phyloP scores from a whole-genome alignment of 2,797 vertebrate genomes.

The Netta rufina region DNA sequence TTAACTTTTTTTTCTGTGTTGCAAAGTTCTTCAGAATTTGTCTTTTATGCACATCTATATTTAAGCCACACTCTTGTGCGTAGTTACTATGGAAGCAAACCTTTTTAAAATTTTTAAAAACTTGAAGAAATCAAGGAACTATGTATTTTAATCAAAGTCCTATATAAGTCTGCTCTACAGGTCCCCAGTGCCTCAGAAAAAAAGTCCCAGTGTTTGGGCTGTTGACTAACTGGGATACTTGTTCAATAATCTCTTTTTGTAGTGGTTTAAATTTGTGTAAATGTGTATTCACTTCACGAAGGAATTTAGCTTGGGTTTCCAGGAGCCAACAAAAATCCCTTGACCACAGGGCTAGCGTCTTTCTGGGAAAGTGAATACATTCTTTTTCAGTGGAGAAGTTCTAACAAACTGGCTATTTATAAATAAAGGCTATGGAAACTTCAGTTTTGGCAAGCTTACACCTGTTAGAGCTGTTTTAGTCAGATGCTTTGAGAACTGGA shows the following conservation, averaged over 20 bases:
- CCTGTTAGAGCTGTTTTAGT: neutral
- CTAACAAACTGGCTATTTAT: conserved; percentile 23
- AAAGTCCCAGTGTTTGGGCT: neutral
- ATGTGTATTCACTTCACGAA: neutral
- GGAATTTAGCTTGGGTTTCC: conserved; percentile 10
- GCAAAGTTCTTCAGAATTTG: neutral
- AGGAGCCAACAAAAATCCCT: neutral
- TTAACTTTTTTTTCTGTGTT: neutral
- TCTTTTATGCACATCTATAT: neutral
- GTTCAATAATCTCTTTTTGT: neutral
- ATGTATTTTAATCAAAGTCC: neutral
- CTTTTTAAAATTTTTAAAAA: neutral
- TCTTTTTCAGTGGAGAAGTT: conserved; percentile 16
- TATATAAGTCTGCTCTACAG: neutral
- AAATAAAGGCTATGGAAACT: neutral
- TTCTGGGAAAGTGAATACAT: conserved; percentile 25
- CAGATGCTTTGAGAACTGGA: neutral
- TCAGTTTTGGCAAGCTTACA: neutral
- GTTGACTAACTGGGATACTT: neutral
- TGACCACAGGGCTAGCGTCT: neutral
- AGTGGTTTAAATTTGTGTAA: neutral
- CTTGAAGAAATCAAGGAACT: neutral
- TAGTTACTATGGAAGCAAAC: neutral
- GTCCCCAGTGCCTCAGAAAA: neutral
- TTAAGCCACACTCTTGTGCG: neutral